These are phyloP conservation scores for Abramis brama DNA, from an alignment of 2,113 vertebrate species.

Conservation along the genomic window DNA sequence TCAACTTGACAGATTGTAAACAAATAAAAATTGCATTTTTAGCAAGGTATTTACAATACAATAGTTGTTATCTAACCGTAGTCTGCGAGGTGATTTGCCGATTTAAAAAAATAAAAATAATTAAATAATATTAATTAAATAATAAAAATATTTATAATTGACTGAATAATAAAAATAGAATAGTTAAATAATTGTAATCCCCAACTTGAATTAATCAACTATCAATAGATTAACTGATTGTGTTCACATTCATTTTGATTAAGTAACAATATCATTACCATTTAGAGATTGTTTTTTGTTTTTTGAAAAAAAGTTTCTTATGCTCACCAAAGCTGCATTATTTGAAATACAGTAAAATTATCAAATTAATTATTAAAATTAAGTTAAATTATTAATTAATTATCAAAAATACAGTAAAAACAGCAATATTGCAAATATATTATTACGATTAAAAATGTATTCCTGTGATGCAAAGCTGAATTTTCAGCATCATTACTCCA, in stretches of 20 bases:
- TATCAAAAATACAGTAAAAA: background rate
- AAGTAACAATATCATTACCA: background rate
- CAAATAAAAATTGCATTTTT: background rate
- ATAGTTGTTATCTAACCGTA: background rate
- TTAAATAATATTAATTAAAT: background rate
- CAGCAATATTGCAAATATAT: background rate
- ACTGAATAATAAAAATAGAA: background rate
- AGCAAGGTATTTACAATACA: background rate
- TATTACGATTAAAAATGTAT: background rate
- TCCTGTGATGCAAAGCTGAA: too few species aligned
- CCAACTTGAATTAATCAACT: too few species aligned
- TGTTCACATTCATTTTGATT: background rate
- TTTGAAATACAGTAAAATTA: background rate
- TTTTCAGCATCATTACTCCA: too few species aligned
- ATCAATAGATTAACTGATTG: too few species aligned
- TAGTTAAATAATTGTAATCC: too few species aligned
- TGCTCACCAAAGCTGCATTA: background rate
- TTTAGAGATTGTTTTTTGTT: too few species aligned
- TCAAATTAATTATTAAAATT: too few species aligned
- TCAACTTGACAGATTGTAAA: background rate
- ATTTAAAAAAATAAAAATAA: background rate
- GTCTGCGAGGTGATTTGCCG: background rate
- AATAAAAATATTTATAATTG: background rate
- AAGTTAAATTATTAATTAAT: too few species aligned
- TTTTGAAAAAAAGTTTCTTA: background rate